A percentile compares a stretch with the other conserved stretches of the same genome.
Evolutionary conservation across 2,113 vertebrate species (phyloP).

Genomic region (Pangasianodon gigas): DNA sequence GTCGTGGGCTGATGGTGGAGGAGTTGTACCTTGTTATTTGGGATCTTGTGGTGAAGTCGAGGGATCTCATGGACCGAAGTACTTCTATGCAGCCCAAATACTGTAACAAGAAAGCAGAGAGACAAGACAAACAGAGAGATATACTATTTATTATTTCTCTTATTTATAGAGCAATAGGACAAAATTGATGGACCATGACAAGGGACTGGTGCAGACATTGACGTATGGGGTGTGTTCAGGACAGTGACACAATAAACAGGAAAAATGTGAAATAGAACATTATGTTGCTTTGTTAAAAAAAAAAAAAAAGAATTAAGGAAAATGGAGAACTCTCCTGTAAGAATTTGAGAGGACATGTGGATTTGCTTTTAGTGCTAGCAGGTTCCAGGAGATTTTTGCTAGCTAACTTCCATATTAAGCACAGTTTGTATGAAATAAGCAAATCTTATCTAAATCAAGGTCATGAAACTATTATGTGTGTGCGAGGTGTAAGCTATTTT

Average conservation of each 20-base stretch:
- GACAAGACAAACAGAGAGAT: slow-evolving; percentile 32
- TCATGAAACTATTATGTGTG: neutral
- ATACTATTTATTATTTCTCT: neutral
- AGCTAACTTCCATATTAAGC: neutral
- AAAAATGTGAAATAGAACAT: neutral
- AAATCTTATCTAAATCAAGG: neutral
- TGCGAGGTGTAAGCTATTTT: neutral
- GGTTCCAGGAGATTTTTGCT: neutral
- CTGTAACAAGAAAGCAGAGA: slow-evolving; percentile 64
- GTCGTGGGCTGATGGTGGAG: neutral
- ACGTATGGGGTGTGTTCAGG: neutral
- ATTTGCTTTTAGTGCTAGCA: neutral
- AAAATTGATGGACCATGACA: neutral
- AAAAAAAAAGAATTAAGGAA: neutral
- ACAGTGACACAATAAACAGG: neutral
- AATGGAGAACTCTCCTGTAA: neutral
- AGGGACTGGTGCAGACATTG: neutral
- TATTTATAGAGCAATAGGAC: neutral
- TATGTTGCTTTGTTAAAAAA: neutral
- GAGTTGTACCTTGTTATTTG: slow-evolving; percentile 77
- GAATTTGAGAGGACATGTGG: neutral
- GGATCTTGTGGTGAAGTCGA: slow-evolving; percentile 80
- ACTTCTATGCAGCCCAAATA: slow-evolving; percentile 82
- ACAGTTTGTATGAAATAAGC: neutral
- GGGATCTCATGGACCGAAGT: slow-evolving; percentile 80